These are phyloP conservation scores for Mycteria americana DNA, from an alignment of 2,797 vertebrate species.

Conservation along the genomic window DNA sequence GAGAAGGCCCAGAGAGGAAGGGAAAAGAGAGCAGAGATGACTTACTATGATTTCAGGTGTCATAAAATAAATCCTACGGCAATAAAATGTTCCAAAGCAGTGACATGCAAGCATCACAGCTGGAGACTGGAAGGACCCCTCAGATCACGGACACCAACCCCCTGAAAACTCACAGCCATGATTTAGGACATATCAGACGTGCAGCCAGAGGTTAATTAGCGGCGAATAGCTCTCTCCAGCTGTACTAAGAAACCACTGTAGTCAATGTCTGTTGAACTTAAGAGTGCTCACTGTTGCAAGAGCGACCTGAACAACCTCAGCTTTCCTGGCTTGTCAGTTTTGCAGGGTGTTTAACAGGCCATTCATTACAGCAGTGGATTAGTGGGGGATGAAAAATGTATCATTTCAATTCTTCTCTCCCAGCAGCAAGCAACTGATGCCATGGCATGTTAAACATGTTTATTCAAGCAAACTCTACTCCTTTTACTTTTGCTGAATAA, in stretches of 20 bases:
- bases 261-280: neutral
- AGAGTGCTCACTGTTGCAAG: neutral
- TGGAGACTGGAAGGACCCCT: neutral
- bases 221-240: neutral
- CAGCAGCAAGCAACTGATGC: conserved; percentile 10
- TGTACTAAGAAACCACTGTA: neutral
- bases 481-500: conserved; percentile 21
- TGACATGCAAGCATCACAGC: neutral
- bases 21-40: neutral
- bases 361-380: conserved; percentile 45
- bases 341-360: conserved; percentile 27
- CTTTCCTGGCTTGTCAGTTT: conserved; percentile 19
- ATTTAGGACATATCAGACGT: neutral
- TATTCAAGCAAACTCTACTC: conserved; percentile 49
- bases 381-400: conserved; percentile 55
- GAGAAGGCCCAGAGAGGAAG: neutral
- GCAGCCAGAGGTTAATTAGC: neutral
- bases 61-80: neutral
- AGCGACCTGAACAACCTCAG: neutral
- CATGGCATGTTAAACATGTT: conserved; percentile 56
- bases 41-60: neutral
- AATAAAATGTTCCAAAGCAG: neutral
- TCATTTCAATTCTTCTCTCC: conserved; percentile 49
- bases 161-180: neutral
- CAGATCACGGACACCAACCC: neutral